Conservation (phyloP, 2,888 invertebrate species). For the Dione juno region DNA sequence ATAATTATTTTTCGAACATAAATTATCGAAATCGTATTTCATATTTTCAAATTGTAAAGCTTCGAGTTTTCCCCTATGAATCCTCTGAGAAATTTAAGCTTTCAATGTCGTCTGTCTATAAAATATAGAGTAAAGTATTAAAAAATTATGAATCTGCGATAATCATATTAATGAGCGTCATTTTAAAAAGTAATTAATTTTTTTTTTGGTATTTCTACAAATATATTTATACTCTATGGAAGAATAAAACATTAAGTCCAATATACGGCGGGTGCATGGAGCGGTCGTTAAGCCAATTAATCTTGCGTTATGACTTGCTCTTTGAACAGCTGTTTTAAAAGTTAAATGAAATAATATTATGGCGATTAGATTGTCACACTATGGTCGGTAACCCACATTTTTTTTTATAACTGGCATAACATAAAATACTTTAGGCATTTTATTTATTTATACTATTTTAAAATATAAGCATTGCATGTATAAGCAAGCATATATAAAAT, state of each 20-base stretch:
- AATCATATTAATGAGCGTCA: no score
- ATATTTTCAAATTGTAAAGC: no score
- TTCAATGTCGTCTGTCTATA: no score
- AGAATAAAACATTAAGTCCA: conserved; percentile 48
- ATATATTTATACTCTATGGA: conserved; percentile 38
- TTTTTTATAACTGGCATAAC: background rate
- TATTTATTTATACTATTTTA: background rate
- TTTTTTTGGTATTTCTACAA: background rate
- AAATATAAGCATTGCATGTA: no score
- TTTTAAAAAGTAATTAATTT: no score
- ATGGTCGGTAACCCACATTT: background rate
- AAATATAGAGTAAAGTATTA: no score
- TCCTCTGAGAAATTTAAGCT: no score
- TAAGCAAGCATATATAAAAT: no score
- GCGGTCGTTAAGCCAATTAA: conserved; percentile 66
- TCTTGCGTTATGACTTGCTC: conserved; percentile 50
- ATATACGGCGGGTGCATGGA: conserved; percentile 55
- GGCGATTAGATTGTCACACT: conserved; percentile 29
- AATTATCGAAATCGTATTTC: no score
- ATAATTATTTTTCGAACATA: no score
- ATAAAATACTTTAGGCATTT: background rate
- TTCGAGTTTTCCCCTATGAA: no score
- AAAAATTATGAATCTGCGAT: no score
- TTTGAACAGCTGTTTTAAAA: conserved; percentile 52
- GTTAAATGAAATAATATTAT: conserved; percentile 39